Evolutionary conservation across 2,113 vertebrate genomes (phyloP), one percentile per base, ranked within the genome.

Genomic region (Nettapus auritus): DNA sequence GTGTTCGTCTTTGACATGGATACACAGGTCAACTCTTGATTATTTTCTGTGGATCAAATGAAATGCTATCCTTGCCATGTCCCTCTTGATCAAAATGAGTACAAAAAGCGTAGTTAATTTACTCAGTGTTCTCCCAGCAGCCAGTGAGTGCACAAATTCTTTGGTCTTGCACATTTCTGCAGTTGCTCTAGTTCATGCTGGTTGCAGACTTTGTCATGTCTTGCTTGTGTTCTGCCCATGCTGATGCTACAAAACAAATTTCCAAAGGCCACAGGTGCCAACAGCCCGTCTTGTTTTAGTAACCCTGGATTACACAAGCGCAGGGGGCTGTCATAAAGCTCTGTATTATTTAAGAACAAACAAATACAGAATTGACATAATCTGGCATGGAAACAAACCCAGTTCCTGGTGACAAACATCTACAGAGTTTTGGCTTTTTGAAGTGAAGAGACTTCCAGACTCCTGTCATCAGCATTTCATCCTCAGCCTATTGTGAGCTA

Each of bases 1-100:
- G 0, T 3, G 0, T 60, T 78, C 62, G 22, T 21, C 56, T 53
- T 40, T 55, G 52, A 3, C 2, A 0, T 23, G 18, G 42, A 3
- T 48, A 23, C 18, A 31, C 42, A 14, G 62, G 8, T 66, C 62
- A 76, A 3, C n/a, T 50, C 71, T 34, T 57, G 82, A 23, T 69
- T 25, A 3, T 26, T 53, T 44, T 21, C 11, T 76, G 5, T 62
- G 16, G 40, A 74, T 55, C 34, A 44, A 69, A 23, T 13, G 33
- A 53, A 88, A 57, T 33, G 29, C 38, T 6, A 4, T 33, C 66
- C 33, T 86, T 42, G 9, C 36, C 40, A 6, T 68, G 77, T 82
- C 38, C n/a, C 33, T 81, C 14, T 18, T 18, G 34, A 9, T 56
- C 14, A 52, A 73, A 53, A 57, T 6, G 22, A 53, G 22, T 42